A percentile compares a stretch with the other conserved stretches of the same genome.
Evolutionary conservation across 1,140 invertebrate genomes (phyloP).

Genomic region (Episyrphus balteatus): DNA sequence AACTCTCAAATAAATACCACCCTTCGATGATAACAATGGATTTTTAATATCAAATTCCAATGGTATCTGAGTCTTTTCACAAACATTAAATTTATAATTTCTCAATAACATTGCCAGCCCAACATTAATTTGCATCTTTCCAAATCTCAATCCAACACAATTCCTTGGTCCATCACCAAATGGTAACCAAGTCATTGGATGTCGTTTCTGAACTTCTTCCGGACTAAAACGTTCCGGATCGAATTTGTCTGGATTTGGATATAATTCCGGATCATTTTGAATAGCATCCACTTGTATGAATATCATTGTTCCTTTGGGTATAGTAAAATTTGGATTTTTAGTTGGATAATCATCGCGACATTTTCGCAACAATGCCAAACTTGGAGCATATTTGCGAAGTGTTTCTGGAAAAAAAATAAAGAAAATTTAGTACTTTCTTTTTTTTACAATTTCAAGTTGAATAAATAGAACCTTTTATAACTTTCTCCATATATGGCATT

Average conservation of each 20-base stretch:
- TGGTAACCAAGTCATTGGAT: conserved; percentile 43
- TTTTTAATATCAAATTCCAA: conserved; percentile 36
- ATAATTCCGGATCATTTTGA: conserved; percentile 45
- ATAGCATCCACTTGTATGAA: conserved; percentile 47
- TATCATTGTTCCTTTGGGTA: conserved; percentile 42
- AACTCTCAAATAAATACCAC: conserved; percentile 35
- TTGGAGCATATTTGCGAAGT: conserved; percentile 50
- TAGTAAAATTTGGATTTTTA: conserved; percentile 43
- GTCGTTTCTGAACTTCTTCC: conserved; percentile 33
- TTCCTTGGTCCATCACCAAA: conserved; percentile 47
- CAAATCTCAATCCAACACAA: conserved; percentile 42
- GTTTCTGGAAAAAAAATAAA: conserved; percentile 40
- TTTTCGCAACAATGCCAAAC: conserved; percentile 43
- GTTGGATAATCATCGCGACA: conserved; percentile 45
- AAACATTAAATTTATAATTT: conserved; percentile 29
- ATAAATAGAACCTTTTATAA: conserved; percentile 41
- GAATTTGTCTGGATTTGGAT: conserved; percentile 46
- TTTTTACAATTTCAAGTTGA: background rate
- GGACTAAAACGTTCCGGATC: conserved; percentile 46
- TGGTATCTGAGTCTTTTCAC: conserved; percentile 33
- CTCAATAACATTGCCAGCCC: conserved; percentile 34
- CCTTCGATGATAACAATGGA: conserved; percentile 33
- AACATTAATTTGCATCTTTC: conserved; percentile 37
- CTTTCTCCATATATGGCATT: conserved; percentile 50
- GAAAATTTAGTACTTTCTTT: background rate